Evolutionary conservation across 2,888 invertebrate species (phyloP), one percentile per base, ranked within the genome.

Genomic region (Drosophila prostipennis): DNA sequence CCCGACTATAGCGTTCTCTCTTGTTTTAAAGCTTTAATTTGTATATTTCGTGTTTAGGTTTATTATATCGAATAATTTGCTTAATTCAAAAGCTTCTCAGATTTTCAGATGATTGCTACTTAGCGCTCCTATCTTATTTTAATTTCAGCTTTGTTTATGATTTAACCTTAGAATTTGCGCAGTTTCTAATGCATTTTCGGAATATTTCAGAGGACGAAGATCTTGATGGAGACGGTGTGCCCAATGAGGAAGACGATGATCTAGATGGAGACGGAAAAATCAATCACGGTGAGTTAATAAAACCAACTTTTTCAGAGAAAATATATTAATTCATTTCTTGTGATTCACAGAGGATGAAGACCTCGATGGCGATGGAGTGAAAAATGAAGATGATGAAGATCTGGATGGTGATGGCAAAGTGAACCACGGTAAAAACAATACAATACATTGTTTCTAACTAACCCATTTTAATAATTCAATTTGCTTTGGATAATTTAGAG

Each of bases 191-290:
- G 11, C 23, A 16, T 55, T 4, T 13, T n/a, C 14, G n/a, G n/a
- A 23, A 36, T 11, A 29, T 59, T 63, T 29, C 63, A 85, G 93
- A 83, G 67, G 87, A 71, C 13, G 52, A 69, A 37, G 82, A 88
- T 42, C 71, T 87, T 1, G 83, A 93, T 72, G 91, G 92, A 45
- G 93, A 93, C 85, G 83, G 83, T 26, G 77, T 86, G 92, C 92
- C 58, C 84, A 92, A 73, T 51, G 77, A 79, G 53, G 85, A 84
- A 23, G 70, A 72, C 8, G 56, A 69, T 1, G 78, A 77, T 26
- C 53, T 78, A 11, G 74, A 72, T n/a, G 61, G 63, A 7, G 73
- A 79, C 55, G 77, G 74, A 14, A 73, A 46, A 42, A 58, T 46
- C 6, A 72, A 68, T 23, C 75, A 77, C 26, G 71, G 78, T 68